Conservation (phyloP, 2,113 vertebrate species). For the chimpanzee (Pan troglodytes) region DNA sequence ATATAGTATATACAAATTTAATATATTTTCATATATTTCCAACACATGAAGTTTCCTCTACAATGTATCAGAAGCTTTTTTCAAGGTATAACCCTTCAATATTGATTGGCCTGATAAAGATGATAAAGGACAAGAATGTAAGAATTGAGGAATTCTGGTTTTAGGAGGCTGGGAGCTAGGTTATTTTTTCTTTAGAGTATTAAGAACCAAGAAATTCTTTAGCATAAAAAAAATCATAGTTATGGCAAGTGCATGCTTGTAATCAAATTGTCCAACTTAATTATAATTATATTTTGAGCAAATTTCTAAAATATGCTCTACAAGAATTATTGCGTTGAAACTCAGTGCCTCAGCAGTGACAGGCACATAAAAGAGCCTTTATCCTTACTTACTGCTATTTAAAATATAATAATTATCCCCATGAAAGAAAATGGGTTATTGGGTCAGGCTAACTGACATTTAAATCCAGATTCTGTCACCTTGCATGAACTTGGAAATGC, state of each 20-base stretch:
- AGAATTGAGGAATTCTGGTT: not conserved
- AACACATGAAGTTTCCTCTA: not conserved
- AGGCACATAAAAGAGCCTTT: not conserved
- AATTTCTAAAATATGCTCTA: slow-evolving; percentile 26
- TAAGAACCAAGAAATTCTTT: not conserved
- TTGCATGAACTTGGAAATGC: not conserved
- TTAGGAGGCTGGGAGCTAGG: not conserved
- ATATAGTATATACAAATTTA: not conserved
- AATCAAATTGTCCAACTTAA: slow-evolving; percentile 32
- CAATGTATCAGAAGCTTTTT: not conserved
- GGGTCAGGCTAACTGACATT: not conserved
- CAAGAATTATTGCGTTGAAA: not conserved
- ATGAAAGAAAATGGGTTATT: slow-evolving; percentile 24
- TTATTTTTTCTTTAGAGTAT: not conserved
- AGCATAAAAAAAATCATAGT: not conserved
- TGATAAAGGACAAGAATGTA: not conserved
- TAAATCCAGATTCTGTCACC: not conserved
- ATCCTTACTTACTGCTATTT: not conserved
- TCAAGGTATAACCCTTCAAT: not conserved
- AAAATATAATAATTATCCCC: slow-evolving; percentile 5
- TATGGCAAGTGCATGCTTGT: not conserved
- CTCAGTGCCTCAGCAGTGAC: not conserved
- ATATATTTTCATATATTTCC: not conserved
- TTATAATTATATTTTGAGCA: not conserved
- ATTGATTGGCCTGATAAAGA: not conserved